Evolutionary conservation across 2,113 vertebrate species (phyloP).

Genomic region (Microcebus griseorufus): DNA sequence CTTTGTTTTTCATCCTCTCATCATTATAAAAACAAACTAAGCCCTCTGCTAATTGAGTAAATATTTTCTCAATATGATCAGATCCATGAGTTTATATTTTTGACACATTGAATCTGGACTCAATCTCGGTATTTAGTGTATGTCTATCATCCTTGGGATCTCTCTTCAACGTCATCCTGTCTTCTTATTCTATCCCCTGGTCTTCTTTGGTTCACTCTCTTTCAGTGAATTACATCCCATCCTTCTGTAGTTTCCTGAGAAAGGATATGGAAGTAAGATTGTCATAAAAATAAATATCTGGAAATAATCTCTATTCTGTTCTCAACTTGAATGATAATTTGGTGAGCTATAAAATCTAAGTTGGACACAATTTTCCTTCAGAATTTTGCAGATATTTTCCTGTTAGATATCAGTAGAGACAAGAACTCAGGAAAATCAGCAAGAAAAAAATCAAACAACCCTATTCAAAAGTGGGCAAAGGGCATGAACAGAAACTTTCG

Average conservation of each 20-base stretch:
- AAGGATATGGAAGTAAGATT: background rate
- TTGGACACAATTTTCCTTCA: background rate
- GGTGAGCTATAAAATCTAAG: background rate
- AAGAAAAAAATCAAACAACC: no score
- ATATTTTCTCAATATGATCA: slow-evolving; percentile 15
- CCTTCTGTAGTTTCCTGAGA: background rate
- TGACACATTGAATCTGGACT: background rate
- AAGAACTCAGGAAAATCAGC: background rate
- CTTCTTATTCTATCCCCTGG: background rate
- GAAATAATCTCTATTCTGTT: background rate
- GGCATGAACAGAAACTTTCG: no score
- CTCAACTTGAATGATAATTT: background rate
- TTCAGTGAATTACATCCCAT: background rate
- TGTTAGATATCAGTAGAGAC: background rate
- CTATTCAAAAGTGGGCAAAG: no score
- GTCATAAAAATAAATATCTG: background rate
- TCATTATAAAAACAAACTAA: background rate
- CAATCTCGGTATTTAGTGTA: background rate
- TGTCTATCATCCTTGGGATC: background rate
- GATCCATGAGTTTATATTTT: background rate
- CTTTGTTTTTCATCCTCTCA: background rate
- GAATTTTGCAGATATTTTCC: background rate
- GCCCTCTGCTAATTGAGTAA: background rate
- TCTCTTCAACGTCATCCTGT: background rate
- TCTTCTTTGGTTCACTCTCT: background rate